Conservation (phyloP, 2,113 vertebrate genomes). For the Prionailurus viverrinus region DNA sequence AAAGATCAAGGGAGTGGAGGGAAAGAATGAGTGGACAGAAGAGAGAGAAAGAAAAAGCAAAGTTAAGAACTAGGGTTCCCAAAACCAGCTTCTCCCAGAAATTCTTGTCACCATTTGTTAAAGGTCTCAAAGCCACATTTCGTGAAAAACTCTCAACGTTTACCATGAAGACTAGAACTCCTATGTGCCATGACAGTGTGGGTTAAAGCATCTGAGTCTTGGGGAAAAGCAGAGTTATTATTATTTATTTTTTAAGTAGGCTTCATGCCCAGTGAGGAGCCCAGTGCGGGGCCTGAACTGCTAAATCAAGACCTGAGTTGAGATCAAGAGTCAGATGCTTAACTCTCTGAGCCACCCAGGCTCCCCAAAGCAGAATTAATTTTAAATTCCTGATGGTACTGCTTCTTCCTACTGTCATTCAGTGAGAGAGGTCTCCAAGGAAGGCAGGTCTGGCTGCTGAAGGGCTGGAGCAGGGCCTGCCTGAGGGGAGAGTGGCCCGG, state of each 20-base stretch:
- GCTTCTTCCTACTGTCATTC: background rate
- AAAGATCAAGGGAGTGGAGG: background rate
- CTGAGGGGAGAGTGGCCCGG: background rate
- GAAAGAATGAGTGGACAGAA: background rate
- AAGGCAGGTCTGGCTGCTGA: background rate
- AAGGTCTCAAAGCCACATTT: background rate
- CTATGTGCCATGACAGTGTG: background rate
- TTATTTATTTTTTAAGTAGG: too few species aligned
- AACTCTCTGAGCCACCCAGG: too few species aligned
- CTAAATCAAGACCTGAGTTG: too few species aligned
- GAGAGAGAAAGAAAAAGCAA: background rate
- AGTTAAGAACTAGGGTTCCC: background rate
- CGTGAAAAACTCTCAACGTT: background rate
- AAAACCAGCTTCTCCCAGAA: background rate
- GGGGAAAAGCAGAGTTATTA: background rate
- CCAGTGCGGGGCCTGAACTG: too few species aligned
- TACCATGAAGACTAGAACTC: background rate
- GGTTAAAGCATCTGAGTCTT: background rate
- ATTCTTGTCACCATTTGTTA: background rate
- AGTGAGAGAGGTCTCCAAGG: background rate
- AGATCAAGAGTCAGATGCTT: too few species aligned
- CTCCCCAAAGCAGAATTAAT: background rate
- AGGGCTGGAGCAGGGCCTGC: accelerated
- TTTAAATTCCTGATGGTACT: background rate
- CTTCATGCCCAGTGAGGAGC: too few species aligned